These are phyloP conservation scores for Cyphomyrmex costatus DNA, from an alignment of 1,140 invertebrate species.

Conservation along the genomic window DNA sequence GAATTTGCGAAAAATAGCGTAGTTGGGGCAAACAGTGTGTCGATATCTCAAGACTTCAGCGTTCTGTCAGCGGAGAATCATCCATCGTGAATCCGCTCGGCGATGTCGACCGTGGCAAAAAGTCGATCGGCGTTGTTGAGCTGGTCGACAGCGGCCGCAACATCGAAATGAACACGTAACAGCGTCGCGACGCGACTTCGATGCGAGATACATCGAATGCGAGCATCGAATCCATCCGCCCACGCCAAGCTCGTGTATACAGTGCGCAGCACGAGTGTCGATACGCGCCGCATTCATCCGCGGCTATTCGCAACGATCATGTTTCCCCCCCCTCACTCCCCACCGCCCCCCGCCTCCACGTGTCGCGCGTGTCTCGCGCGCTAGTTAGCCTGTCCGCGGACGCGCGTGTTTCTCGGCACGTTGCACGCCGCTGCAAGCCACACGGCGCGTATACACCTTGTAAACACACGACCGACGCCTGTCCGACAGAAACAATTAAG, in stretches of 20 bases:
- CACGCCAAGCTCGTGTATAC: slow-evolving; percentile 27
- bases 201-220: slow-evolving; percentile 44
- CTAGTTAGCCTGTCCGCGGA: slow-evolving; percentile 67
- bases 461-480: slow-evolving; percentile 80
- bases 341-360: too few species aligned
- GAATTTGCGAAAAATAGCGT: not conserved
- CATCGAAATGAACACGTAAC: slow-evolving; percentile 72
- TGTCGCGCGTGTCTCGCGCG: slow-evolving; percentile 69
- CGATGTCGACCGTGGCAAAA: slow-evolving; percentile 29
- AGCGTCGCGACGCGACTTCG: slow-evolving; percentile 26
- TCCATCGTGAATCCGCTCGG: not conserved
- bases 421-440: slow-evolving; percentile 75
- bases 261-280: slow-evolving; percentile 36
- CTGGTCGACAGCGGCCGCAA: slow-evolving; percentile 42
- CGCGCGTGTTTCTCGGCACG: slow-evolving; percentile 77
- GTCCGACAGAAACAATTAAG: slow-evolving; percentile 82
- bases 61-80: not conserved
- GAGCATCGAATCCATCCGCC: slow-evolving; percentile 63
- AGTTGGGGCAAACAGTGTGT: not conserved
- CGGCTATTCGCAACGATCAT: slow-evolving; percentile 65
- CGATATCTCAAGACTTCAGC: not conserved
- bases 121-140: slow-evolving; percentile 49
- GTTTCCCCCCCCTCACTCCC: too few species aligned
- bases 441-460: slow-evolving; percentile 79
- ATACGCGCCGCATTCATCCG: slow-evolving; percentile 59